Evolutionary conservation across 2,797 vertebrate species (phyloP), one percentile per base, ranked within the genome.

Genomic region (Sebastes nivosus): DNA sequence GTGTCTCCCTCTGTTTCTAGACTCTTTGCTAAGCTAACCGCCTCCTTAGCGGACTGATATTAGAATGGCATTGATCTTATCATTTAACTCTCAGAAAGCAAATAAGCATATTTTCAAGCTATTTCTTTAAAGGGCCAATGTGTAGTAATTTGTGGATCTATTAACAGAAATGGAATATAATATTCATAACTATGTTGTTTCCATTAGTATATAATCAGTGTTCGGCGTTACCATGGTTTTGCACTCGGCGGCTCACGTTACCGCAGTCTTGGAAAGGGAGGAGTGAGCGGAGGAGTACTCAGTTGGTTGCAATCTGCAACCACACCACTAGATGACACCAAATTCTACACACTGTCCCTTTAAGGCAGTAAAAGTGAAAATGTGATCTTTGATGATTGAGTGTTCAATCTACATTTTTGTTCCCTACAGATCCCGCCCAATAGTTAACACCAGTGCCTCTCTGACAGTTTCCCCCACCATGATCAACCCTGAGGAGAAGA

Each of bases 401-500:
- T 46, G 13, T 66, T 82, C 2, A 68, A 24, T 52, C 29, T 55
- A 3, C 6, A 12, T 77, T 18, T 72, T 32, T 72, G 6, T 79
- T 52, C 1, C 69, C 42, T 72, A 22, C 91, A 98, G 97, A 88
- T 96, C 97, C 5, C 97, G 97, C 2, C 98, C 98, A 27, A 98
- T 98, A 6, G 96, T 99, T 50, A 96, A 95, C 72, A 93, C 96
- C 87, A 96, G 90, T 1, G 96, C 96, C 66, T 93, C 92, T 8
- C 95, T 99, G 87, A 93, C 84, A 2, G 94, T 99, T 67, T 94
- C 91, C 72, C 97, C 98, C 6, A 91, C 95, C 83, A 97, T 98
- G 97, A 97, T 99, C 89, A 98, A 98, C 91, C 97, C 98, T 0
- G 98, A 99, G 65, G 97, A 98, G 87, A 97, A 97, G 67, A 94